A percentile compares a stretch with the other conserved stretches of the same genome.
phyloP scores from a whole-genome alignment of 1,140 invertebrate species.

The Drosophila nigromelanica region DNA sequence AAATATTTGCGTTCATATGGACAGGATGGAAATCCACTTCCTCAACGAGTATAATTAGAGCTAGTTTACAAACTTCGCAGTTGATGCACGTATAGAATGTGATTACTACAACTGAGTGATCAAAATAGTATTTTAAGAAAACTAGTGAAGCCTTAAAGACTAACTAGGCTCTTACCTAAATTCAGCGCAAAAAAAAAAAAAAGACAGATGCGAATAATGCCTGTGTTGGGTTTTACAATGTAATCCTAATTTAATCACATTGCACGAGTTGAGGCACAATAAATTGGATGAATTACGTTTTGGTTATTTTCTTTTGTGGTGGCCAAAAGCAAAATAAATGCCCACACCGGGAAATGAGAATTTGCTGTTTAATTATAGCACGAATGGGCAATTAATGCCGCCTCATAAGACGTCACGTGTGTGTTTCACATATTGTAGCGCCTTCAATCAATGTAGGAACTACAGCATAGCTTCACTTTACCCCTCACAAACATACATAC shows the following conservation, averaged over 20 bases:
- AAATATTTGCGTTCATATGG: no score
- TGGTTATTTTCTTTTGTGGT: background rate
- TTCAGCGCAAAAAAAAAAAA: no score
- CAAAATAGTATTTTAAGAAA: no score
- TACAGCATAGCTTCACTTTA: background rate
- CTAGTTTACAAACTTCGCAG: no score
- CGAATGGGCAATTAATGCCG: conserved; percentile 48
- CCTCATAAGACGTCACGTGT: conserved; percentile 45
- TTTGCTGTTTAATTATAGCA: conserved; percentile 45
- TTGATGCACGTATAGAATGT: no score
- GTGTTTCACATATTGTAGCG: conserved; percentile 34
- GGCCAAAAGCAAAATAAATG: background rate
- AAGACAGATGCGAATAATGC: background rate
- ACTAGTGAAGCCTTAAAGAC: no score
- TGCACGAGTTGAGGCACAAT: conserved; percentile 4
- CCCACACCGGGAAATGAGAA: conserved; percentile 14
- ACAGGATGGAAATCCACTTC: no score
- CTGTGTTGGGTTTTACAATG: background rate
- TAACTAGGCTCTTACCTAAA: no score
- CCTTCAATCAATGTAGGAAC: conserved; percentile 33
- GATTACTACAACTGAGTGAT: no score
- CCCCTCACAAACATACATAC: background rate
- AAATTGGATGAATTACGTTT: background rate
- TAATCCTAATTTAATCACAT: conserved; percentile 13
- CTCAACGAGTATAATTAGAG: no score